Evolutionary conservation across 2,888 invertebrate species (phyloP).

Genomic region (Sesia apiformis): DNA sequence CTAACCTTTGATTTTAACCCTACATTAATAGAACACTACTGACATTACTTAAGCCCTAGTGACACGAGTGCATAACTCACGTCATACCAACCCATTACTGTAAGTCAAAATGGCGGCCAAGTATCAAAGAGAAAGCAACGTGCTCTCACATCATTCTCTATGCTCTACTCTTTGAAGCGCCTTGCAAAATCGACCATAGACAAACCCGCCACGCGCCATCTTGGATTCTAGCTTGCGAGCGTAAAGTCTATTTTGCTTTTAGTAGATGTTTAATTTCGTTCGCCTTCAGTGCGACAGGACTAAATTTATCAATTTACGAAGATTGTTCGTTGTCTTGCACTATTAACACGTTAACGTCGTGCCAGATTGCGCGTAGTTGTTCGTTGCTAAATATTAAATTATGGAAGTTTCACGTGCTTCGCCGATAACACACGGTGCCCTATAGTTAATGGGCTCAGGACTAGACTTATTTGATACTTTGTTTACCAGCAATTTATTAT

Average conservation of each 20-base stretch:
- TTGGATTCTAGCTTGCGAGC: neutral
- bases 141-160: slow-evolving; percentile 68
- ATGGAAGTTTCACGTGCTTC: slow-evolving; percentile 33
- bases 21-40: slow-evolving; percentile 45
- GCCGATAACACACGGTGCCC: slow-evolving; percentile 12
- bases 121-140: slow-evolving; percentile 69
- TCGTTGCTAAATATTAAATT: slow-evolving; percentile 56
- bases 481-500: neutral
- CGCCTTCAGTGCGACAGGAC: slow-evolving; percentile 42
- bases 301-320: slow-evolving; percentile 65
- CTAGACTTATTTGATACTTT: neutral
- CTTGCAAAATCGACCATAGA: slow-evolving; percentile 39
- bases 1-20: slow-evolving; percentile 45
- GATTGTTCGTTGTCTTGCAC: slow-evolving; percentile 51
- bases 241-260: slow-evolving; percentile 17
- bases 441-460: slow-evolving; percentile 1
- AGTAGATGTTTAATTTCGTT: slow-evolving; percentile 19
- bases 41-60: slow-evolving; percentile 57
- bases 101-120: slow-evolving; percentile 70
- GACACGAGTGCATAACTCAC: slow-evolving; percentile 64
- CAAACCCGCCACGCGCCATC: slow-evolving; percentile 7
- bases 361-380: slow-evolving; percentile 20
- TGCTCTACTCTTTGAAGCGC: slow-evolving; percentile 46
- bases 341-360: slow-evolving; percentile 62
- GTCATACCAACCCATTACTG: slow-evolving; percentile 54